Conservation (phyloP, 2,113 vertebrate species). For the Falco punctatus region DNA sequence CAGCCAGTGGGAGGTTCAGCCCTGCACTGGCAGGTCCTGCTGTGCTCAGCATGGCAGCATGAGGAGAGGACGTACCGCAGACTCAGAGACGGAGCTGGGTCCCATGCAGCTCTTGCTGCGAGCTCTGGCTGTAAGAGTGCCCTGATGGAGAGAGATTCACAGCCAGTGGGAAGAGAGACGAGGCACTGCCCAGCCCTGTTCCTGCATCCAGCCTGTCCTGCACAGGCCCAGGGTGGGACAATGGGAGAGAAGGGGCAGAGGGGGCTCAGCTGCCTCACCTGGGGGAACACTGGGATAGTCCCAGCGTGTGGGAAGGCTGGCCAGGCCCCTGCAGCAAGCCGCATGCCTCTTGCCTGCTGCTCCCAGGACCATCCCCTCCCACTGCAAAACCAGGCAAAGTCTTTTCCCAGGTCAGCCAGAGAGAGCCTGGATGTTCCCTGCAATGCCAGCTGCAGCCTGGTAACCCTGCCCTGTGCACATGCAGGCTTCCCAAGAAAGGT, state of each 20-base stretch:
- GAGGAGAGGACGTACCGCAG: slow-evolving; percentile 81
- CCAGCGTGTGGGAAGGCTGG: neutral
- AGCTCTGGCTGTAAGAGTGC: slow-evolving; percentile 81
- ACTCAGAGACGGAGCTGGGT: slow-evolving; percentile 81
- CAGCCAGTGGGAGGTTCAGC: neutral
- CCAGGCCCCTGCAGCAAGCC: neutral
- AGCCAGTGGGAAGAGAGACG: slow-evolving; percentile 4
- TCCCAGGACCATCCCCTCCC: neutral
- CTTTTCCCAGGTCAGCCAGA: neutral
- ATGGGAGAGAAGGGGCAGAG: neutral
- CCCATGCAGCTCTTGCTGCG: slow-evolving; percentile 83
- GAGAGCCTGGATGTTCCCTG: neutral
- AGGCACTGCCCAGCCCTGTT: neutral
- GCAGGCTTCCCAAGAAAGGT: neutral
- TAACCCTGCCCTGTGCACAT: neutral
- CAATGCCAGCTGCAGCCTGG: neutral
- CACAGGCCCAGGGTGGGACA: neutral
- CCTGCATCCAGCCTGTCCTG: neutral
- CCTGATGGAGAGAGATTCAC: slow-evolving; percentile 86
- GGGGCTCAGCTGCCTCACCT: neutral
- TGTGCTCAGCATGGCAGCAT: neutral
- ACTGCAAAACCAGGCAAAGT: neutral
- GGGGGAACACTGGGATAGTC: neutral
- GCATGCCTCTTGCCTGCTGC: rapidly evolving
- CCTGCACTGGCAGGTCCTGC: neutral